These are phyloP conservation scores for Ganaspis sp. DNA, from an alignment of 1,140 invertebrate species.

Conservation along the genomic window DNA sequence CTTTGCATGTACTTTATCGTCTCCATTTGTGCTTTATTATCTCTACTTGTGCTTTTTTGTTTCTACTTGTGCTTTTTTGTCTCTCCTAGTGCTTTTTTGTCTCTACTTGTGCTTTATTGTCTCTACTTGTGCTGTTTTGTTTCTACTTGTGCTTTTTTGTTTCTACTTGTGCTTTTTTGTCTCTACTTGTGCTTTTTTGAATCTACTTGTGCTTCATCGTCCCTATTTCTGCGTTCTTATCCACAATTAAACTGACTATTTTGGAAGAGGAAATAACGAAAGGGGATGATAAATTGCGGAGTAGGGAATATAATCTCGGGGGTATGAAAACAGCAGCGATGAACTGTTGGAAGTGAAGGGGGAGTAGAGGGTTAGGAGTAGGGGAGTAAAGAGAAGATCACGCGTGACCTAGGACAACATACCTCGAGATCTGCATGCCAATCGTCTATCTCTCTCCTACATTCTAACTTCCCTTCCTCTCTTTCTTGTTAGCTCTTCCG, in stretches of 20 bases:
- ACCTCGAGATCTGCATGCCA: conserved; percentile 75
- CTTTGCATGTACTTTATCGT: no score
- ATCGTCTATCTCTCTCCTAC: conserved; percentile 44
- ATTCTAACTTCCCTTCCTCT: conserved; percentile 44
- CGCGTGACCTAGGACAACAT: conserved; percentile 76
- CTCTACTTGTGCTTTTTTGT: no score
- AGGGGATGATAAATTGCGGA: not conserved
- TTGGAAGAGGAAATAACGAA: not conserved
- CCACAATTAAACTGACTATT: not conserved
- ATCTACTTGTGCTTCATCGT: no score
- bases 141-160: no score
- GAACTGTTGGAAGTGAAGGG: not conserved
- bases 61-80: no score
- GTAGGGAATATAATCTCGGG: conserved; percentile 1
- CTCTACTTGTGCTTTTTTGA: no score
- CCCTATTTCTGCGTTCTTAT: no score
- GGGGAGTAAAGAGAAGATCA: conserved; percentile 61
- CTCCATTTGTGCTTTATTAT: no score
- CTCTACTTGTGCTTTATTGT: no score
- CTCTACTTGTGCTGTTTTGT: no score
- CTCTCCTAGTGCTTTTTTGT: no score
- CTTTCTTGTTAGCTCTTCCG: conserved; percentile 26
- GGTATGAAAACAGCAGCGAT: conserved; percentile 13
- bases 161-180: no score
- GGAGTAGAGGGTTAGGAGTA: conserved; percentile 35